These are phyloP conservation scores for Caenorhabditis wallacei DNA, from an alignment of 2,888 invertebrate species.

Conservation along the genomic window DNA sequence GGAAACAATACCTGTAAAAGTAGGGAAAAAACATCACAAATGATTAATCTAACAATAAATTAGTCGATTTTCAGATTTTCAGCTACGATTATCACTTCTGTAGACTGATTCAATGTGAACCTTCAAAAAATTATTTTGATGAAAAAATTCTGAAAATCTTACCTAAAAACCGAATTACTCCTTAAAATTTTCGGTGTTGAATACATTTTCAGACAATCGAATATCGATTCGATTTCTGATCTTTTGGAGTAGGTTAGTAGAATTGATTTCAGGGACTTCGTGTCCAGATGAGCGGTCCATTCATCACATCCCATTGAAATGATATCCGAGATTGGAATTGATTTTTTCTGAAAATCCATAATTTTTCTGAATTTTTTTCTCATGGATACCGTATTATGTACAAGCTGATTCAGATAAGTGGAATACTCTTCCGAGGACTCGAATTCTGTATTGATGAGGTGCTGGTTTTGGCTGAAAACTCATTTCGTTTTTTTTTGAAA, in stretches of 20 bases:
- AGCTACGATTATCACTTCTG: slow-evolving; percentile 13
- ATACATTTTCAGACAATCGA: slow-evolving; percentile 46
- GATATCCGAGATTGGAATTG: slow-evolving; percentile 11
- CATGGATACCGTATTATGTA: slow-evolving; percentile 27
- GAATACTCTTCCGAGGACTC: slow-evolving; percentile 25
- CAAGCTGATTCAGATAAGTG: slow-evolving; percentile 19
- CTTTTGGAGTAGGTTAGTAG: slow-evolving; percentile 27
- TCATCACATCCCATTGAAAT: slow-evolving; percentile 41
- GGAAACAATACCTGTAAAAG: neutral
- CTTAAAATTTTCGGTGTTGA: slow-evolving; percentile 48
- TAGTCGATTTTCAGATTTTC: slow-evolving; percentile 32
- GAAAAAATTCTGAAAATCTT: neutral
- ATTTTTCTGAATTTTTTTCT: too few relatives aligned
- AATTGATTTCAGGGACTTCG: neutral
- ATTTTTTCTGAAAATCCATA: slow-evolving; percentile 45
- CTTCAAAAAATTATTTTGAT: slow-evolving; percentile 1
- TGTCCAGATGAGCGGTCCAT: slow-evolving; percentile 12
- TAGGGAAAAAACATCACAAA: neutral
- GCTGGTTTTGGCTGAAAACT: slow-evolving; percentile 29
- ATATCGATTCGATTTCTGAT: slow-evolving; percentile 38
- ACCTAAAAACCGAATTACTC: slow-evolving; percentile 40
- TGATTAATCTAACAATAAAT: neutral
- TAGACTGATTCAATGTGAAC: slow-evolving; percentile 8
- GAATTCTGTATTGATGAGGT: slow-evolving; percentile 40
- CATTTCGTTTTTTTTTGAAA: neutral